A percentile compares a stretch with the other conserved stretches of the same genome.
These are phyloP conservation scores for Altica lythri DNA, from an alignment of 2,888 invertebrate genomes.

Conservation along the genomic window DNA sequence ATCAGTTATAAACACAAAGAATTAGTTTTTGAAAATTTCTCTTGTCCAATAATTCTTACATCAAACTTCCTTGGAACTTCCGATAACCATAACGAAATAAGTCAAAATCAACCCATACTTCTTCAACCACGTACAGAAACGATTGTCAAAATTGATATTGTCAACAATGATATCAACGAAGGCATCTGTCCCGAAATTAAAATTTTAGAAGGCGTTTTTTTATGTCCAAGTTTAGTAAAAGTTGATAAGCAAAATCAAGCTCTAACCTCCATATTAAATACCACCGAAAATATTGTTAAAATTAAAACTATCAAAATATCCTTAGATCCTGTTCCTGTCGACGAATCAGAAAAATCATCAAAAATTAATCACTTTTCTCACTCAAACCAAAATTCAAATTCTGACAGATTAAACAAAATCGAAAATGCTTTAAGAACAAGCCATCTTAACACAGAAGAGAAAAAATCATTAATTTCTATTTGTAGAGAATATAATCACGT, in stretches of 20 bases:
- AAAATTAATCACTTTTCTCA: neutral
- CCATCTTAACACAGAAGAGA: constrained; percentile 13
- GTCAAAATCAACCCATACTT: neutral
- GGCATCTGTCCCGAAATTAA: constrained; percentile 33
- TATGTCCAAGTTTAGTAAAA: constrained; percentile 25
- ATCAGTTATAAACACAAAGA: constrained; percentile 32
- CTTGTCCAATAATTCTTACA: no score
- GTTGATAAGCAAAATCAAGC: constrained; percentile 8
- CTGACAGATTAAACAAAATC: constrained; percentile 1
- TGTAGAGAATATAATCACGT: constrained; percentile 7
- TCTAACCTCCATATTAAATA: constrained; percentile 15
- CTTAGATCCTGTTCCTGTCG: neutral
- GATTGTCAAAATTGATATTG: constrained; percentile 2
- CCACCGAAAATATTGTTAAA: constrained; percentile 3
- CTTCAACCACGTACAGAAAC: constrained; percentile 3
- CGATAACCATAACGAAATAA: no score
- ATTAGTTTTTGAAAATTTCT: constrained; percentile 5
- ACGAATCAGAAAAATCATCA: neutral
- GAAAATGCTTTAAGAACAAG: constrained; percentile 5
- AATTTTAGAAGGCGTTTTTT: constrained; percentile 30
- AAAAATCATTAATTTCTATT: neutral
- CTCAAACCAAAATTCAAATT: neutral
- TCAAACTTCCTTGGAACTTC: no score
- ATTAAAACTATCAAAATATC: neutral
- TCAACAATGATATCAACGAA: constrained; percentile 18